A percentile compares a stretch with the other conserved stretches of the same genome.
phyloP scores from a whole-genome alignment of 1,140 invertebrate genomes.

The Acromyrmex charruanus region DNA sequence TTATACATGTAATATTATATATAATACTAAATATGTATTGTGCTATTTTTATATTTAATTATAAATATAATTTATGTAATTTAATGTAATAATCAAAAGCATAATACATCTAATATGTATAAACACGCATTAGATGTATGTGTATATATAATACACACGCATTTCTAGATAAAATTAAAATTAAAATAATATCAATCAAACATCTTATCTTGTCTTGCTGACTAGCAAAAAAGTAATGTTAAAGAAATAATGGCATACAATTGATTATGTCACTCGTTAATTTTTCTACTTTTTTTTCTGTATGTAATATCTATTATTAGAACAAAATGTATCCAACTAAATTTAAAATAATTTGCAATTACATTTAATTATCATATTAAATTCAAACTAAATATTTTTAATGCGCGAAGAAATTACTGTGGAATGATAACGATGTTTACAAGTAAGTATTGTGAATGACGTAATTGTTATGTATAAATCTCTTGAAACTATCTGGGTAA shows the following conservation, averaged over 20 bases:
- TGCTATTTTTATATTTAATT: background rate
- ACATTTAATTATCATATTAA: background rate
- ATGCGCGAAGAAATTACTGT: background rate
- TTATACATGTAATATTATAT: background rate
- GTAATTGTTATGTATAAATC: background rate
- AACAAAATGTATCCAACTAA: background rate
- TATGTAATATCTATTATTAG: too few relatives aligned
- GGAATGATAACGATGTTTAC: constrained; percentile 1
- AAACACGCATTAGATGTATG: background rate
- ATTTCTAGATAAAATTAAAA: background rate
- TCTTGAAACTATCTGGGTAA: background rate
- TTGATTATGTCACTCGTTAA: too few relatives aligned
- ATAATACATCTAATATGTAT: background rate
- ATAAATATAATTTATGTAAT: background rate
- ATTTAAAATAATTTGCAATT: background rate
- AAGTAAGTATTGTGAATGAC: background rate
- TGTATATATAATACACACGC: background rate
- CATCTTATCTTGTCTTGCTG: too few relatives aligned
- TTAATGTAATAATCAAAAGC: background rate
- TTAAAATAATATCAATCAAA: too few relatives aligned
- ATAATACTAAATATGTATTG: background rate
- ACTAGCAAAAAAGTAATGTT: too few relatives aligned
- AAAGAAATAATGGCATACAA: too few relatives aligned
- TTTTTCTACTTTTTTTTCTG: too few relatives aligned
- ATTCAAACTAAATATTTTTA: background rate